Evolutionary conservation across 1,140 invertebrate genomes (phyloP).

Genomic region (Procambarus virginalis): DNA sequence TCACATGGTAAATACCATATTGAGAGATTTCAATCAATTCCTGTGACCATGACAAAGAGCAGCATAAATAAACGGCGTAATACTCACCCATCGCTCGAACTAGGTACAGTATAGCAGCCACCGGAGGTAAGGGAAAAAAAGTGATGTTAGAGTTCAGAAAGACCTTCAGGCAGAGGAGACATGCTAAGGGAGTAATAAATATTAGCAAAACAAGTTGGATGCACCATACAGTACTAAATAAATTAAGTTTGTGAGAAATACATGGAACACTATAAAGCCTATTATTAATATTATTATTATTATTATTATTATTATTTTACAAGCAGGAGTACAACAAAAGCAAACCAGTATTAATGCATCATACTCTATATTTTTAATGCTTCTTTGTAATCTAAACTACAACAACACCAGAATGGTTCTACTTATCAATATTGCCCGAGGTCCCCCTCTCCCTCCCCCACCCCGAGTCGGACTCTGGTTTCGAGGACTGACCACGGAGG

Average conservation of each 20-base stretch:
- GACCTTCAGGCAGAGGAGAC: constrained; percentile 13
- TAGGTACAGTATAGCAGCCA: constrained; percentile 68
- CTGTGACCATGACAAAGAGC: neutral
- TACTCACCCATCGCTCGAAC: constrained; percentile 17
- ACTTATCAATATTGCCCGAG: too few relatives aligned
- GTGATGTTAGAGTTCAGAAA: constrained; percentile 15
- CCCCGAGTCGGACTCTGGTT: too few relatives aligned
- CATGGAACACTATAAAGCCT: neutral
- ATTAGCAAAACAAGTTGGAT: neutral
- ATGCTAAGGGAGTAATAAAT: neutral
- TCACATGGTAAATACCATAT: too few relatives aligned
- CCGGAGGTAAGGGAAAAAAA: constrained; percentile 42
- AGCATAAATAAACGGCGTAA: neutral
- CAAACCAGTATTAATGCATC: neutral
- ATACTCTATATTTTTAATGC: neutral
- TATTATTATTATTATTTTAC: too few relatives aligned
- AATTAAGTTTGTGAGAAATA: neutral
- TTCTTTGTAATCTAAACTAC: too few relatives aligned
- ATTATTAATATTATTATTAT: too few relatives aligned
- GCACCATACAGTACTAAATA: neutral
- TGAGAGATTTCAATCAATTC: neutral
- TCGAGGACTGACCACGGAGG: too few relatives aligned
- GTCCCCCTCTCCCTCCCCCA: too few relatives aligned
- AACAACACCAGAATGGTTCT: too few relatives aligned
- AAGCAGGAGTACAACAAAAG: too few relatives aligned